Evolutionary conservation across 2,113 vertebrate species (phyloP).

Genomic region (Nyctibius bracteatus): DNA sequence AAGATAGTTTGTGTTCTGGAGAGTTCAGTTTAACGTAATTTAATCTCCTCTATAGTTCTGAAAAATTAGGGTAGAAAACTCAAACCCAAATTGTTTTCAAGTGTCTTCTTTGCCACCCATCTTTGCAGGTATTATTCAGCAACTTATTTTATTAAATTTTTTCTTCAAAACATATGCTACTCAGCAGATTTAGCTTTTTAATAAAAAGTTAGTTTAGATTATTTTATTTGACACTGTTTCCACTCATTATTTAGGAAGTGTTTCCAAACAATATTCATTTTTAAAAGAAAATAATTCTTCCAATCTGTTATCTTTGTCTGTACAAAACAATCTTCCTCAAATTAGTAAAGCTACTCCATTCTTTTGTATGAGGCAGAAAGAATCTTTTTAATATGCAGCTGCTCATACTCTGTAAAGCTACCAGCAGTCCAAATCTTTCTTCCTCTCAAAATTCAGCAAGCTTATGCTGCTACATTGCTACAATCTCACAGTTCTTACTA

Average conservation of each 20-base stretch:
- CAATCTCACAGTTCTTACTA: neutral
- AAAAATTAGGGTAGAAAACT: neutral
- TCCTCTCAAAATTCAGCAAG: neutral
- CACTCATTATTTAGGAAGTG: neutral
- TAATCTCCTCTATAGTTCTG: neutral
- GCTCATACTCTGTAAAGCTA: neutral
- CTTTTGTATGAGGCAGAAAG: neutral
- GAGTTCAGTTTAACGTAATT: neutral
- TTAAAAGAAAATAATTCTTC: neutral
- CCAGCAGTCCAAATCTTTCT: neutral
- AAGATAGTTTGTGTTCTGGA: neutral
- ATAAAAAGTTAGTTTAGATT: neutral
- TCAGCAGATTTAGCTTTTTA: neutral
- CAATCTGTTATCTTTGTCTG: neutral
- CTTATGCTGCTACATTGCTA: neutral
- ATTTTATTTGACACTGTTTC: neutral
- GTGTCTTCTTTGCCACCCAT: neutral
- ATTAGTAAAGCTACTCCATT: neutral
- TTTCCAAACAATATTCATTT: neutral
- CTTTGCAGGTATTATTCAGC: neutral
- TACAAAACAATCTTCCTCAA: neutral
- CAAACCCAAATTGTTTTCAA: neutral
- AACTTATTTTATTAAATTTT: neutral
- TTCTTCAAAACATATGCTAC: neutral
- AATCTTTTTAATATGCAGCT: neutral